Percentiles rank a stretch among this genome's conserved stretches.
Evolutionary conservation across 1,140 invertebrate genomes (phyloP).

Genomic region (Drosophila funebris): DNA sequence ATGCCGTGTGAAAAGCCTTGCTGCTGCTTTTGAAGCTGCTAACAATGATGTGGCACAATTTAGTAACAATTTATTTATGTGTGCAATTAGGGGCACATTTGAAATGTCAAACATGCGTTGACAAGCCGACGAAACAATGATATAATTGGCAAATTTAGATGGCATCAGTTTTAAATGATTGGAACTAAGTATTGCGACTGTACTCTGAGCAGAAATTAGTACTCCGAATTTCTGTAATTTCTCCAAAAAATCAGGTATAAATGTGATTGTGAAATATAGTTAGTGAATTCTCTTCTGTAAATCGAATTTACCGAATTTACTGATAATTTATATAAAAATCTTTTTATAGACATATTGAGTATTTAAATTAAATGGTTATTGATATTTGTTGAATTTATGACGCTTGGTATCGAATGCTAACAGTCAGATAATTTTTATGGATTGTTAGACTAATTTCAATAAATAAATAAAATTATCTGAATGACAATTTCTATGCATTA

Average conservation of each 20-base stretch:
- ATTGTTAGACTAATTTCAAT: background rate
- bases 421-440: background rate
- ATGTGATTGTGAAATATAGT: too few species aligned
- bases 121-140: conserved; percentile 37
- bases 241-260: too few species aligned
- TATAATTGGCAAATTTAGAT: conserved; percentile 22
- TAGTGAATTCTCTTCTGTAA: too few species aligned
- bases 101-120: conserved; percentile 42
- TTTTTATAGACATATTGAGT: background rate
- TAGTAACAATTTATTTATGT: conserved; percentile 76
- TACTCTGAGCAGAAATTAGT: too few species aligned
- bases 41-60: conserved; percentile 68
- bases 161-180: background rate
- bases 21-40: conserved; percentile 25
- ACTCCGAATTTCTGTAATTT: too few species aligned
- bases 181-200: too few species aligned
- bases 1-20: conserved; percentile 24
- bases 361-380: background rate
- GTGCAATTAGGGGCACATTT: conserved; percentile 57
- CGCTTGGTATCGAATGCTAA: background rate
- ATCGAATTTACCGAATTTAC: too few species aligned
- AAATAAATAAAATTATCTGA: background rate
- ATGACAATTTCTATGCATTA: background rate
- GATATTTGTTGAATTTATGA: conserved; percentile 1
- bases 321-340: too few species aligned